phyloP scores from a whole-genome alignment of 2,888 invertebrate genomes.

The Chrysomela aeneicollis region DNA sequence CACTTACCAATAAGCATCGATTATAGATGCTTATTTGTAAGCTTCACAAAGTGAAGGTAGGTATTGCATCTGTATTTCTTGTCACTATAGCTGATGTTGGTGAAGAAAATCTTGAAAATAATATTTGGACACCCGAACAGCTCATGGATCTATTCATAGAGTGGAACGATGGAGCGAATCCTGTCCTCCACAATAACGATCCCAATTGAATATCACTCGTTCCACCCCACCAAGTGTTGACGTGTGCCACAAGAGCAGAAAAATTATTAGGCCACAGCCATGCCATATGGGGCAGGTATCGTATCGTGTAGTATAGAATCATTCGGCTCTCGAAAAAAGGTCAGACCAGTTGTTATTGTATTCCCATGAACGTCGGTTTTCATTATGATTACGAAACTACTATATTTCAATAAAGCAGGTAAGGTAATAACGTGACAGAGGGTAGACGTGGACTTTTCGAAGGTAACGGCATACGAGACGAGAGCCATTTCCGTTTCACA shows the following conservation, averaged over 20 bases:
- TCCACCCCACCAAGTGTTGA: slow-evolving; percentile 15
- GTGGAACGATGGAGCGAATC: too few species aligned
- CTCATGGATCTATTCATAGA: not conserved
- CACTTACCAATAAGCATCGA: too few species aligned
- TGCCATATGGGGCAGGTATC: slow-evolving; percentile 18
- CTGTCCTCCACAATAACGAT: too few species aligned
- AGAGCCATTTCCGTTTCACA: slow-evolving; percentile 7
- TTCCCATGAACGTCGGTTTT: slow-evolving; percentile 11
- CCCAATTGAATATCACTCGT: not conserved
- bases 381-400: slow-evolving; percentile 1
- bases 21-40: too few species aligned
- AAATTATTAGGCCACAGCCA: not conserved
- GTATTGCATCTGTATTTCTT: too few species aligned
- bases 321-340: slow-evolving; percentile 8
- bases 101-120: too few species aligned
- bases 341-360: slow-evolving; percentile 18
- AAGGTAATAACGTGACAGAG: slow-evolving; percentile 3
- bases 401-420: slow-evolving; percentile 5
- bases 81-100: too few species aligned
- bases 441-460: not conserved
- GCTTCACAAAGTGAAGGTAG: too few species aligned
- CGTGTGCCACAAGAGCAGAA: slow-evolving; percentile 11
- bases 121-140: too few species aligned
- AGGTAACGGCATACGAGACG: slow-evolving; percentile 1
- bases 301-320: not conserved